Evolutionary conservation across 2,888 invertebrate species (phyloP), one percentile per base, ranked within the genome.

Genomic region (Drosophila atripex): DNA sequence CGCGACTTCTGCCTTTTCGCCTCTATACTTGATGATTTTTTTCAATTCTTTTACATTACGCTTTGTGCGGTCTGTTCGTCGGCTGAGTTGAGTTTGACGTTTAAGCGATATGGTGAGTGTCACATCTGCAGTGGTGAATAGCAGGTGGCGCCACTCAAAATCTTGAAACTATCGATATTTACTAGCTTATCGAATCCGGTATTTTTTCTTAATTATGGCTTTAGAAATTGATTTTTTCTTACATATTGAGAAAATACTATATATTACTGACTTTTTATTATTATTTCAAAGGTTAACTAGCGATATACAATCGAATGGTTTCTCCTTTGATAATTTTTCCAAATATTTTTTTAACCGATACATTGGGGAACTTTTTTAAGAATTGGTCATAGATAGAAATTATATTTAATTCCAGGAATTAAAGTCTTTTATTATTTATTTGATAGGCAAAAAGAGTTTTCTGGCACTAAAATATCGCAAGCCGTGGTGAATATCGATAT

Each of bases 21-120:
- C 89, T 89, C 88, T 89, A 86, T 86, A 86, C 88, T 86, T 86
- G 89, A 84, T 84, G 87, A 89, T 82, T 85, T 78, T 77, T 80
- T 88, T 86, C 86, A 80, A 79, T 87, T 83, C 79, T 78, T 74
- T 69, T 75, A 73, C 78, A 77, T 85, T 89, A 80, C 82, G 86
- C 73, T 88, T 89, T 89, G 76, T 79, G 74, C 78, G 63, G 76
- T 78, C 77, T 85, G 77, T 87, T 71, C 84, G 84, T 86, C 80
- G 80, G 76, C 77, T 80, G 75, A 80, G 80, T 80, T 84, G 80
- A 78, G 47, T 80, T 73, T 57, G 68, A 68, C 59, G 35, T 35
- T 35, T 35, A 35, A n/a, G 35, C 35, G 35, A 35, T 35, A 35
- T 35, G 35, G 35, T 35, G 35, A 35, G n/a, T n/a, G 2, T 5